phyloP scores from a whole-genome alignment of 1,140 invertebrate genomes.

The Drosophila takahashii region DNA sequence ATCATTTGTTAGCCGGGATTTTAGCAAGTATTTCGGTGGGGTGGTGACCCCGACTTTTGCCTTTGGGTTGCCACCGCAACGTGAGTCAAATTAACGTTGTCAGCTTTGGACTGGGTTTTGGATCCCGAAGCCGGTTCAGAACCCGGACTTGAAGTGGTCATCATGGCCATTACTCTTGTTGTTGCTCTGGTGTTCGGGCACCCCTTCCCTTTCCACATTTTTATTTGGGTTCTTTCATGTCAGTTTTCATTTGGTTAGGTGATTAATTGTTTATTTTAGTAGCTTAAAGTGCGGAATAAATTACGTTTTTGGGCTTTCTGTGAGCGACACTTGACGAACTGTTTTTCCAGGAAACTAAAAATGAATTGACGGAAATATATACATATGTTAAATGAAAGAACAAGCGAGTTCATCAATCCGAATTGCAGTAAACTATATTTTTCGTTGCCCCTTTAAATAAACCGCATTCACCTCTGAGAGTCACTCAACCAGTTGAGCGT shows the following conservation, averaged over 20 bases:
- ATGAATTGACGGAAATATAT: conserved; percentile 4
- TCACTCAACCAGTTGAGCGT: conserved; percentile 47
- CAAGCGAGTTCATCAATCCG: conserved; percentile 11
- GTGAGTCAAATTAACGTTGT: conserved; percentile 67
- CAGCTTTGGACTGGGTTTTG: conserved; percentile 27
- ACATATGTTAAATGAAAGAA: conserved; percentile 1
- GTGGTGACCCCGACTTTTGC: conserved; percentile 14
- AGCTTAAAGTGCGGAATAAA: conserved; percentile 47
- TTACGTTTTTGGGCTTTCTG: conserved; percentile 15
- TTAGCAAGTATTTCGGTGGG: conserved; percentile 11
- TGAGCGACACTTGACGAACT: conserved; percentile 19
- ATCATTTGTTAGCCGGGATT: conserved; percentile 48
- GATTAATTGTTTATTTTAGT: conserved; percentile 65
- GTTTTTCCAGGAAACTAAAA: conserved; percentile 21
- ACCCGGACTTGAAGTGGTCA: conserved; percentile 49
- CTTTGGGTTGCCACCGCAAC: conserved; percentile 36
- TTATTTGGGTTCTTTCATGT: conserved; percentile 42
- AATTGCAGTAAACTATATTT: conserved; percentile 24
- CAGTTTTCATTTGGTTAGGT: conserved; percentile 58
- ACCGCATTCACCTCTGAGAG: conserved; percentile 6
- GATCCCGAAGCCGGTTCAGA: conserved; percentile 28
- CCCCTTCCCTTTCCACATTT: neutral
- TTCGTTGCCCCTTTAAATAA: neutral
- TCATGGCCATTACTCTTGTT: conserved; percentile 46
- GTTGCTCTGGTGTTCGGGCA: conserved; percentile 4